These are phyloP conservation scores for Tolypeutes matacus DNA, from an alignment of 2,797 vertebrate species.

Conservation along the genomic window DNA sequence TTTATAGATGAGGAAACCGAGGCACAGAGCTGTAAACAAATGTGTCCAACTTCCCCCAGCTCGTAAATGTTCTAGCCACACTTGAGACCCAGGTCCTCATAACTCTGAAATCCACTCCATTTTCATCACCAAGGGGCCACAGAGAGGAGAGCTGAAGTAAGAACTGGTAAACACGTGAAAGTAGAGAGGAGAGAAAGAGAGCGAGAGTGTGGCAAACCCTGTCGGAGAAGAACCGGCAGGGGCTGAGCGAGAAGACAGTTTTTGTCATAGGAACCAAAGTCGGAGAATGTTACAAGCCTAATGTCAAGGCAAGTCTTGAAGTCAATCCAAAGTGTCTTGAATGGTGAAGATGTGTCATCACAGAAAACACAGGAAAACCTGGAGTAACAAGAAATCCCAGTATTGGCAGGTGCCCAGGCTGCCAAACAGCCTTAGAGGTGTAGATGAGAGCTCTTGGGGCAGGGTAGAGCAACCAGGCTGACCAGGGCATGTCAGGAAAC, in stretches of 20 bases:
- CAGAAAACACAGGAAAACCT: constrained; percentile 23
- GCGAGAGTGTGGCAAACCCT: background rate
- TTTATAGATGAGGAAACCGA: constrained; percentile 8
- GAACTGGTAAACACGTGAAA: background rate
- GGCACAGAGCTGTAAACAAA: background rate
- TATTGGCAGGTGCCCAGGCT: background rate
- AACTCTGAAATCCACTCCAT: background rate
- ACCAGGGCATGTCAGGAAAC: background rate
- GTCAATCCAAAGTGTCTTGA: constrained; percentile 36
- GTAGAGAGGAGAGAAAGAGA: background rate
- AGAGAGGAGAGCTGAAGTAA: background rate
- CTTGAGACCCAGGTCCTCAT: background rate
- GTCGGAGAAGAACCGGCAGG: background rate
- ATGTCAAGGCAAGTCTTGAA: constrained; percentile 18
- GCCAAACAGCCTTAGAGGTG: background rate
- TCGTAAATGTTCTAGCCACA: background rate
- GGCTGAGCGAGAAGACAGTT: background rate
- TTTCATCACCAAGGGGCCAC: background rate
- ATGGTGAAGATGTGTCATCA: constrained; percentile 16
- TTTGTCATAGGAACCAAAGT: constrained; percentile 29
- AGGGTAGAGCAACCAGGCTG: background rate
- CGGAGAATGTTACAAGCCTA: constrained; percentile 39
- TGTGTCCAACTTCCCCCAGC: background rate
- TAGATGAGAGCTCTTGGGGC: background rate
- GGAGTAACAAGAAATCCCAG: background rate